Conservation (phyloP, 2,888 invertebrate genomes). For the Ischnus inquisitorius region DNA sequence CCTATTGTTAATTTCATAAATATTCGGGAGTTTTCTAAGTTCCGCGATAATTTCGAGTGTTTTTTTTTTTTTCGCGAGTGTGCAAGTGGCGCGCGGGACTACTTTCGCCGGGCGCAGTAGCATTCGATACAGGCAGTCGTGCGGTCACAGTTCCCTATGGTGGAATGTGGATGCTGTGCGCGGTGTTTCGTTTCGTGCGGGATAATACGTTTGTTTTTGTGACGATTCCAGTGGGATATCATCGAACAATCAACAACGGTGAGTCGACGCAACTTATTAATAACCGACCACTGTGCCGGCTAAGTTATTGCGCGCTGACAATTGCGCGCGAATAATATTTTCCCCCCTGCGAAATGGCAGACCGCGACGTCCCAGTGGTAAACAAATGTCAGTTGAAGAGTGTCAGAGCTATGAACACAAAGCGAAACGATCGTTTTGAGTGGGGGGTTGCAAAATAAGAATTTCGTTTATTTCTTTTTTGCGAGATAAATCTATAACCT, state of each 20-base stretch:
- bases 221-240: slow-evolving; percentile 56
- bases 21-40: neutral
- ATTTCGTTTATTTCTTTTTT: neutral
- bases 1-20: neutral
- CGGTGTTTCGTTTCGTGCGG: slow-evolving; percentile 79
- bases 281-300: slow-evolving; percentile 4
- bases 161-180: slow-evolving; percentile 81
- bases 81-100: slow-evolving; percentile 71
- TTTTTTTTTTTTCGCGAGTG: slow-evolving; percentile 38
- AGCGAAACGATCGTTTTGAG: neutral
- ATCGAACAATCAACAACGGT: slow-evolving; percentile 41
- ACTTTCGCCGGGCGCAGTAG: slow-evolving; percentile 76
- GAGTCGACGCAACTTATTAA: slow-evolving; percentile 41
- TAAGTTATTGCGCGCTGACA: slow-evolving; percentile 44
- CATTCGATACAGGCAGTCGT: slow-evolving; percentile 75
- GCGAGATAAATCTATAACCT: neutral
- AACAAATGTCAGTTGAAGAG: slow-evolving; percentile 77
- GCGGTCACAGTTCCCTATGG: slow-evolving; percentile 80
- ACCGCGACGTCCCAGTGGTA: slow-evolving; percentile 72
- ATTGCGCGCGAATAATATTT: slow-evolving; percentile 66
- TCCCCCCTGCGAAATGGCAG: slow-evolving; percentile 60
- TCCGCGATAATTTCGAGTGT: slow-evolving; percentile 14
- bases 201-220: slow-evolving; percentile 59
- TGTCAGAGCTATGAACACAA: slow-evolving; percentile 31
- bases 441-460: neutral